Evolutionary conservation across 1,140 invertebrate species (phyloP).

Genomic region (Luehdorfia chinensis): DNA sequence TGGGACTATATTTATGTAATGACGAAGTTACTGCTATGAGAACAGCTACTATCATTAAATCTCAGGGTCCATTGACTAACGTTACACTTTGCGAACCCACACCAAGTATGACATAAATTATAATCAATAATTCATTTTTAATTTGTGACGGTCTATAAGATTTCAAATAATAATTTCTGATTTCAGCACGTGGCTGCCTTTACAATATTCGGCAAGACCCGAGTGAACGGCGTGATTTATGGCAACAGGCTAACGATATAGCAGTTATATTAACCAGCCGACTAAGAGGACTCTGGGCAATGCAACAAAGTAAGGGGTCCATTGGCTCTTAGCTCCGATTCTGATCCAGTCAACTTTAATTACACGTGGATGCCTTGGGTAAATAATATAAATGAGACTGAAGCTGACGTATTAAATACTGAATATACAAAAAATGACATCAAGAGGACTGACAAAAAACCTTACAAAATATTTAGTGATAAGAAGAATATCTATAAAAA

Average conservation of each 20-base stretch:
- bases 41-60: constrained; percentile 31
- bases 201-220: constrained; percentile 60
- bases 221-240: constrained; percentile 53
- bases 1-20: constrained; percentile 41
- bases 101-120: constrained; percentile 43
- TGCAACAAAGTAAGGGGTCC: constrained; percentile 36
- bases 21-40: constrained; percentile 40
- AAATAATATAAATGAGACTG: constrained; percentile 21
- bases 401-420: neutral
- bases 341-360: constrained; percentile 50
- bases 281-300: constrained; percentile 45
- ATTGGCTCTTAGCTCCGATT: constrained; percentile 23
- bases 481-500: constrained; percentile 19
- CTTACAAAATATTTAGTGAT: constrained; percentile 18
- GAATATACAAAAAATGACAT: constrained; percentile 10
- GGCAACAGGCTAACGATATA: constrained; percentile 45
- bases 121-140: neutral
- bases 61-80: constrained; percentile 42
- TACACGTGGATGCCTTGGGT: constrained; percentile 61
- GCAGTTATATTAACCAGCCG: constrained; percentile 40
- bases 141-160: neutral
- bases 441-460: neutral
- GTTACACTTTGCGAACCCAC: constrained; percentile 45
- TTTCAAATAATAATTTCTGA: neutral
- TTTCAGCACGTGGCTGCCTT: constrained; percentile 53